These are phyloP conservation scores for Lathamus discolor DNA, from an alignment of 2,113 vertebrate species.

Conservation along the genomic window DNA sequence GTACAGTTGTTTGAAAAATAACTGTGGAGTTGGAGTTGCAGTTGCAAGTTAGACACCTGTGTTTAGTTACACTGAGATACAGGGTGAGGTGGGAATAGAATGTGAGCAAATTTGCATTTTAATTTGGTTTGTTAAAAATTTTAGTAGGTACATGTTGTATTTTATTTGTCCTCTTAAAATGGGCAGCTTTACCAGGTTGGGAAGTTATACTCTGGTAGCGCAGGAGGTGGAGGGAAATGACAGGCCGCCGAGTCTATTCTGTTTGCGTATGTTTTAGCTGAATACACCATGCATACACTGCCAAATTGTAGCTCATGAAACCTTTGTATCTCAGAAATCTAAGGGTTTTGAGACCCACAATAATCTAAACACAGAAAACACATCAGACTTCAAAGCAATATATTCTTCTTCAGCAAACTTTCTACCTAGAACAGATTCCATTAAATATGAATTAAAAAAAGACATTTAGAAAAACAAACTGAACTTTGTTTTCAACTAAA, in stretches of 20 bases:
- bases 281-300: not conserved
- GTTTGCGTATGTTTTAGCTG: not conserved
- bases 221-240: accelerated
- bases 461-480: not conserved
- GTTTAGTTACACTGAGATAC: not conserved
- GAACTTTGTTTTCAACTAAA: not conserved
- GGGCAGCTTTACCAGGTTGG: not conserved
- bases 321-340: not conserved
- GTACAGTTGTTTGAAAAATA: not conserved
- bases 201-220: not conserved
- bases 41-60: not conserved
- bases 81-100: not conserved
- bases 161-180: not conserved
- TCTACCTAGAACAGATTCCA: not conserved
- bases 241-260: not conserved
- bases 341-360: not conserved
- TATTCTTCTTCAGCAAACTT: not conserved
- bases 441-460: not conserved
- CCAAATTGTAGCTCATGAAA: not conserved
- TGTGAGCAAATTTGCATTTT: not conserved
- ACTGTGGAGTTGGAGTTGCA: accelerated
- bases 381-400: not conserved
- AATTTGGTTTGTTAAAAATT: not conserved
- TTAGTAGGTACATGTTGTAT: accelerated
- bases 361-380: not conserved